These are phyloP conservation scores for Diarsia mendica DNA, from an alignment of 2,888 invertebrate genomes.

Conservation along the genomic window DNA sequence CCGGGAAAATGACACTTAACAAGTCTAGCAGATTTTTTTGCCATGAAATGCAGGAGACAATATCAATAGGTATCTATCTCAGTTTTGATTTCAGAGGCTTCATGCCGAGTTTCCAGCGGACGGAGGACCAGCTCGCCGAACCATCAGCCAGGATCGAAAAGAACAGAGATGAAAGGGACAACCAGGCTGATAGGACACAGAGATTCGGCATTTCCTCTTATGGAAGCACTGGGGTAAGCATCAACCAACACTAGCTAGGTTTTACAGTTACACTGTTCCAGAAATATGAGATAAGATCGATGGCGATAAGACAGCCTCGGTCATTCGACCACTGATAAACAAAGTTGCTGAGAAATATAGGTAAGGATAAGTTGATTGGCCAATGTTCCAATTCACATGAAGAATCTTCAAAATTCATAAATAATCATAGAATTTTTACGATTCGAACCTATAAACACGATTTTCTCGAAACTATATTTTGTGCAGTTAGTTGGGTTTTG, in stretches of 20 bases:
- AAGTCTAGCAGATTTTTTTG: neutral
- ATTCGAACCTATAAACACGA: no score
- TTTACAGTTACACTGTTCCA: neutral
- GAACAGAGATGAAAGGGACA: conserved; percentile 77
- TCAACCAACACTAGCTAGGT: neutral
- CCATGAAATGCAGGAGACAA: neutral
- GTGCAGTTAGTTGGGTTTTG: no score
- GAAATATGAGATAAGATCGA: no score
- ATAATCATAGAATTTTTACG: no score
- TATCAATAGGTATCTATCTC: conserved; percentile 52
- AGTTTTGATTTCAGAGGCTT: conserved; percentile 85
- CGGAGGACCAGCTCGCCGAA: conserved; percentile 87
- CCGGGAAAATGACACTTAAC: neutral
- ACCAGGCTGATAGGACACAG: conserved; percentile 85
- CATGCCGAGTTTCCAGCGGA: conserved; percentile 84
- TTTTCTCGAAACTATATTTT: no score
- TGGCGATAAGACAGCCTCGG: neutral
- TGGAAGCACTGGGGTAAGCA: conserved; percentile 85
- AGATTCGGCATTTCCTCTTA: conserved; percentile 90
- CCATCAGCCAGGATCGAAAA: conserved; percentile 85
- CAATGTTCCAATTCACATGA: no score
- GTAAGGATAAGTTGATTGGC: no score
- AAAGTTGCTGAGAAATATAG: neutral
- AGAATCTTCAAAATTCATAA: neutral
- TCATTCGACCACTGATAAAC: no score